Evolutionary conservation across 2,797 vertebrate genomes (phyloP).

Genomic region (Anguilla anguilla): DNA sequence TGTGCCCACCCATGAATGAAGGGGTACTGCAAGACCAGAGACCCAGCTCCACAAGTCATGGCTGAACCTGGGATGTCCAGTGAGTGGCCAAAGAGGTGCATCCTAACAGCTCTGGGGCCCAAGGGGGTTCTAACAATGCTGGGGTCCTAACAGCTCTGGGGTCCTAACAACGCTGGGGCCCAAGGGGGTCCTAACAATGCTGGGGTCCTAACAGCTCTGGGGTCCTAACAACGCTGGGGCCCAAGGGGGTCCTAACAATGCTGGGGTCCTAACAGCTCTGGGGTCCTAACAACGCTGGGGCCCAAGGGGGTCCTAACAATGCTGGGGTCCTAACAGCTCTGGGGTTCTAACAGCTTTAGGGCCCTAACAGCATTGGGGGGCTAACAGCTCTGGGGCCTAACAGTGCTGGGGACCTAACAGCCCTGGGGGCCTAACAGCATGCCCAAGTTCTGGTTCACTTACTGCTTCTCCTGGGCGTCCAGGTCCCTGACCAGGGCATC

Average conservation of each 20-base stretch:
- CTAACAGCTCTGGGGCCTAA: neutral
- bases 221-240: neutral
- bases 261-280: neutral
- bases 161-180: neutral
- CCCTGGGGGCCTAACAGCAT: neutral
- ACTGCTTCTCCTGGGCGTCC: slow-evolving; percentile 96
- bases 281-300: neutral
- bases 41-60: neutral
- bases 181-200: neutral
- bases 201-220: neutral
- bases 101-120: neutral
- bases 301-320: neutral
- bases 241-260: neutral
- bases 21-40: neutral
- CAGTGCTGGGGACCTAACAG: neutral
- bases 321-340: neutral
- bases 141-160: neutral
- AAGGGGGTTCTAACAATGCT: neutral
- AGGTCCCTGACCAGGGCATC: slow-evolving; percentile 93
- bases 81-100: neutral
- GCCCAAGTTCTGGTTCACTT: slow-evolving; percentile 59
- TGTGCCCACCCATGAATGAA: slow-evolving; percentile 23
- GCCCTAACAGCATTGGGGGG: neutral
- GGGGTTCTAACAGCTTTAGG: neutral
- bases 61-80: neutral